Evolutionary conservation across 2,888 invertebrate genomes (phyloP), one percentile per base, ranked within the genome.

Genomic region (Lordiphosa andalusiaca): DNA sequence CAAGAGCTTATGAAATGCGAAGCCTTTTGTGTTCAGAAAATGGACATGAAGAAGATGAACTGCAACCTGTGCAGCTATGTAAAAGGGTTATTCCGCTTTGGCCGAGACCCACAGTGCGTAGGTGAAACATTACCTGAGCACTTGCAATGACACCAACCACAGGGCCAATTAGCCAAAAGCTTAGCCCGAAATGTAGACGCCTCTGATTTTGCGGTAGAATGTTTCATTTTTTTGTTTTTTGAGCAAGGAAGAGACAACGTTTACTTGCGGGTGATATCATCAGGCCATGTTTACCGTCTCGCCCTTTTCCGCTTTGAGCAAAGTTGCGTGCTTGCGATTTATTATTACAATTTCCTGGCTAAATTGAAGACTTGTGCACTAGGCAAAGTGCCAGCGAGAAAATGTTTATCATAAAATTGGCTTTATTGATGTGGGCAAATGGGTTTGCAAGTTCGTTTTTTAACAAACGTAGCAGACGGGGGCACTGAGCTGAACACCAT

Each of bases 1-100:
- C 55, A 67, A 67, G 59, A 77, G 69, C 81, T 75, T 77, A 77
- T 72, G 83, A 80, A 76, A 83, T 84, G 58, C 64, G 78, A 83
- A 75, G 67, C 83, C 70, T 58, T 69, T 56, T 57, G 55, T 58
- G 54, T 53, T 44, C 49, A 47, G 47, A 61, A 68, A 72, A 73
- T 71, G 66, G 55, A 37, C 44, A 44, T 33, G 13, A 33, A 33
- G 44, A 44, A 30, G 4, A 50, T 63, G 49, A 63, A 55, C 44
- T 55, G 62, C 55, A 63, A 49, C 44, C 63, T 53, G 54, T 47
- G 41, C 40, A 48, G 13, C 64, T 71, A 3, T 9, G 30, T 30
- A 71, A 69, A 61, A 66, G 71, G 81, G 75, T 84, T 85, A 82
- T 74, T 77, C 70, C 71, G 68, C 71, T 71, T 69, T 71, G 71